phyloP scores from a whole-genome alignment of 2,113 vertebrate species.

The Osmerus mordax region DNA sequence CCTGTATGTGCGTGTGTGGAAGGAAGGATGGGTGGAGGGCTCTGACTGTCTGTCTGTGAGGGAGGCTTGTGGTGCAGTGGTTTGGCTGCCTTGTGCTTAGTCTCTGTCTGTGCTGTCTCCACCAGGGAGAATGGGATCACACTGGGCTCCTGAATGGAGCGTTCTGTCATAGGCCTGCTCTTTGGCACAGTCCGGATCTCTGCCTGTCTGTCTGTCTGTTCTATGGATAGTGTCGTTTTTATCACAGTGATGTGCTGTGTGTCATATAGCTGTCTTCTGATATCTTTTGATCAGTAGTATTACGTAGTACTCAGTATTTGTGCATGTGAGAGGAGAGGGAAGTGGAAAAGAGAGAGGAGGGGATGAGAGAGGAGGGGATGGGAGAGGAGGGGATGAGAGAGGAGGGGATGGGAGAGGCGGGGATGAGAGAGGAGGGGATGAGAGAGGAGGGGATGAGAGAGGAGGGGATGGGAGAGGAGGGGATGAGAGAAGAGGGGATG shows the following conservation, averaged over 20 bases:
- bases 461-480: background rate
- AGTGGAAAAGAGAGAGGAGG: background rate
- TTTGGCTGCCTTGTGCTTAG: constrained; percentile 10
- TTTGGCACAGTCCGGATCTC: background rate
- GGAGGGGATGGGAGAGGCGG: background rate
- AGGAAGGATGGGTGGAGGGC: constrained; percentile 67
- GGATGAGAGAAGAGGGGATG: background rate
- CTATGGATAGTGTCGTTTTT: background rate
- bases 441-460: background rate
- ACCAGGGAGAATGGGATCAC: constrained; percentile 13
- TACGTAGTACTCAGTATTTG: background rate
- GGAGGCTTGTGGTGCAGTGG: constrained; percentile 43
- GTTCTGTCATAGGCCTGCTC: background rate
- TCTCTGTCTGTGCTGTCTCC: background rate
- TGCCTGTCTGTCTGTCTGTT: constrained; percentile 6
- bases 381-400: background rate
- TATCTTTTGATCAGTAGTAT: too few relatives aligned
- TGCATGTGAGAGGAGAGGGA: background rate
- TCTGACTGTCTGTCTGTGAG: constrained; percentile 18
- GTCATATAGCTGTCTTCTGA: too few relatives aligned
- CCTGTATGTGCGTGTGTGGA: constrained; percentile 28
- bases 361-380: background rate
- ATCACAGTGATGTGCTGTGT: too few relatives aligned
- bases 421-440: background rate
- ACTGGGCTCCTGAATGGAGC: background rate